A percentile compares a stretch with the other conserved stretches of the same genome.
phyloP scores from a whole-genome alignment of 2,113 vertebrate genomes.

The Brienomyrus longianalis region DNA sequence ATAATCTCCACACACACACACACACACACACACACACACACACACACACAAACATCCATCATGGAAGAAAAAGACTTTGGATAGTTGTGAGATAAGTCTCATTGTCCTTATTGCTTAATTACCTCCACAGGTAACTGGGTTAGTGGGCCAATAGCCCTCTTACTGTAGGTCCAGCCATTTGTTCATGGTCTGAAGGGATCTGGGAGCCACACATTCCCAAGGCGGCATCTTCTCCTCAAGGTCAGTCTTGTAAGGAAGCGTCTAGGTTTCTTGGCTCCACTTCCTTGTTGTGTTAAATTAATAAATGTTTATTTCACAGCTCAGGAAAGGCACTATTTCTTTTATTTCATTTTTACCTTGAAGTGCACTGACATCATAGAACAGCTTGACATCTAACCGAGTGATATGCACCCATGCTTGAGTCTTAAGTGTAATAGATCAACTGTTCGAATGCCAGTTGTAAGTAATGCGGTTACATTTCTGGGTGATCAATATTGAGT shows the following conservation, averaged over 20 bases:
- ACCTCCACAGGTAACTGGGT: background rate
- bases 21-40: background rate
- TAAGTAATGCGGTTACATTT: background rate
- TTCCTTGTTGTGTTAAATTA: background rate
- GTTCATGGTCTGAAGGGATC: background rate
- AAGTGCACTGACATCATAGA: background rate
- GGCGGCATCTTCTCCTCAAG: background rate
- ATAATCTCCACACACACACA: background rate
- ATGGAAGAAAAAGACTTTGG: background rate
- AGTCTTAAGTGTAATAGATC: background rate
- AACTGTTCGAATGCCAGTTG: background rate
- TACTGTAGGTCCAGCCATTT: background rate
- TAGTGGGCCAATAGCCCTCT: background rate
- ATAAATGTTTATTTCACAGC: background rate
- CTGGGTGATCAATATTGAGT: background rate
- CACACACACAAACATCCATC: background rate
- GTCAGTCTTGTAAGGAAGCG: background rate
- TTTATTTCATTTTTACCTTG: background rate
- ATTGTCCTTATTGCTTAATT: background rate
- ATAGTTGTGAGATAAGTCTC: background rate
- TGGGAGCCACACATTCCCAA: background rate
- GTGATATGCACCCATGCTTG: background rate
- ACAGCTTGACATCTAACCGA: background rate
- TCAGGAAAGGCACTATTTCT: background rate
- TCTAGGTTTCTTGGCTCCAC: background rate